Percentiles rank a stretch among this genome's conserved stretches.
These are phyloP conservation scores for Nothocercus julius DNA, from an alignment of 2,113 vertebrate genomes.

Conservation along the genomic window DNA sequence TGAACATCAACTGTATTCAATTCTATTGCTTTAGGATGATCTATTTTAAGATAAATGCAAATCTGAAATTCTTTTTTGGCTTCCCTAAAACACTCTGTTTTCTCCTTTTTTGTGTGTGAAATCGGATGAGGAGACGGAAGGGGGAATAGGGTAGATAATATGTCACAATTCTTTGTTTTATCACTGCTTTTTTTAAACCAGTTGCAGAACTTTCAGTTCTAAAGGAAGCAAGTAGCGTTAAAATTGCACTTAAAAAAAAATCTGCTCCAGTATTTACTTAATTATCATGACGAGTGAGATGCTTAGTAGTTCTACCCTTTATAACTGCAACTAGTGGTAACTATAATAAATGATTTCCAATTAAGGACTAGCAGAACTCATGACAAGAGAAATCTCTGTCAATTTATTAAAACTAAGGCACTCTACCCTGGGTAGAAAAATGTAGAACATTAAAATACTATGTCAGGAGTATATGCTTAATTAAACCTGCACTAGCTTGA, in stretches of 20 bases:
- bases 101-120: background rate
- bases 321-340: background rate
- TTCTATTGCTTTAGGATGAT: background rate
- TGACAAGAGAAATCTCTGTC: slow-evolving; percentile 2
- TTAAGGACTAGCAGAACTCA: slow-evolving; percentile 37
- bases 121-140: background rate
- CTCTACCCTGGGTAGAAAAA: background rate
- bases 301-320: background rate
- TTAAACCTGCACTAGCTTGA: background rate
- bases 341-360: slow-evolving; percentile 25
- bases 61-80: background rate
- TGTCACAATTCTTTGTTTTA: background rate
- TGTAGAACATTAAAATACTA: background rate
- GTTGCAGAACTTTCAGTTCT: background rate
- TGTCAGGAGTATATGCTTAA: slow-evolving; percentile 4
- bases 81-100: background rate
- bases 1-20: background rate
- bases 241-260: background rate
- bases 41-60: background rate
- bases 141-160: background rate
- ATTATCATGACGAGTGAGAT: background rate
- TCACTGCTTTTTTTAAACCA: background rate
- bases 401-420: slow-evolving; percentile 9
- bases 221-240: background rate
- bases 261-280: background rate